Base-by-base conservation (phyloP, 1,140 invertebrate genomes). In the Saxidomus purpurata region DNA sequence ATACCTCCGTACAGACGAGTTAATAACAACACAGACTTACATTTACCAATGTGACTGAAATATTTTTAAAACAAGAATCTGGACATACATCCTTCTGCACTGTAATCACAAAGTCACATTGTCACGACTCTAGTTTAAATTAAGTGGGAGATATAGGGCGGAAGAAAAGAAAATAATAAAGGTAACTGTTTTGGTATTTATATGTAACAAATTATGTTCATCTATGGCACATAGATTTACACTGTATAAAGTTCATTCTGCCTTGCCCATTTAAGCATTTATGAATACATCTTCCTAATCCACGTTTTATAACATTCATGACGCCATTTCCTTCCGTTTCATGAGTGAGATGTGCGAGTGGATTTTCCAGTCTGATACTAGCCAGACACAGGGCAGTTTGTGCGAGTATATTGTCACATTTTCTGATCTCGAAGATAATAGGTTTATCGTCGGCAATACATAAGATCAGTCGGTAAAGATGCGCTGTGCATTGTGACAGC, bases 201-300 rank as follows among this genome's bases (percentile, higher is more conserved):
- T 13, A 55, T 55, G 19, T n/a, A 55, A 3, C 3, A 55, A 3
- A 4, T 55, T 13, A n/a, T 19, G 19, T 4, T 79, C 17, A 91
- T 79, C 91, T 74, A 79, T 91, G 90, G 36, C 92, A 92, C 92
- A 92, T 91, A 25, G 89, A 90, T 74, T 92, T 92, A 61, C 92
- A 91, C 87, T 92, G 92, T 19, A 92, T 92, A 77, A 92, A 92
- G 69, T 91, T 92, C 81, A 92, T 87, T 47, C 83, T 55, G 4
- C 90, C 90, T 0, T 82, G 82, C 11, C 89, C 90, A 22, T 83
- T 83, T 71, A 92, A 69, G 47, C 92, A 92, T 61, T 85, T 87
- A 71, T 92, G 69, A 28, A 92, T 92, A 55, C 92, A 92, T 22
- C 67, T 31, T 15, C 92, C 92, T 15, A 92, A 43, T 1, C 90